Base-by-base conservation (phyloP, 2,797 vertebrate genomes). In the Phalloptychus januarius region DNA sequence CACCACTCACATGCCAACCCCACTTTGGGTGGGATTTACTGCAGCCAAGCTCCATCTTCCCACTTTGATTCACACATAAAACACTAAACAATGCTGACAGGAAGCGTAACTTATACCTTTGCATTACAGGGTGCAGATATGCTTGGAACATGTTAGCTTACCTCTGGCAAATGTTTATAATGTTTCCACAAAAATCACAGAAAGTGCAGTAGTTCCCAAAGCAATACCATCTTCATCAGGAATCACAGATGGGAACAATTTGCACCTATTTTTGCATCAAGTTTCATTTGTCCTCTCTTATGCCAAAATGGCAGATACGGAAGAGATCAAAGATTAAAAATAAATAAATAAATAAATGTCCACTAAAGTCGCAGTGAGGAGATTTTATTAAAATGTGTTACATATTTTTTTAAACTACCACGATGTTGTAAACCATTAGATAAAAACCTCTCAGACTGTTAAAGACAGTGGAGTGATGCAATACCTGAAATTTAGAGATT, bases 41-140 rank as follows among this genome's bases (percentile, higher is more conserved):
- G 44, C n/a, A 78, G 33, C 36, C 40, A 28, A 71, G 46, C 63
- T 73, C 58, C 23, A 50, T 56, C 48, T 44, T 65, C 67, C 46
- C 58, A 52, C 61, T 52, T 63, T 61, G 74, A 67, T 81, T 81
- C 48, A 56, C 36, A 65, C 48, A 56, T 5, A 58, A 48, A 23
- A 45, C 11, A 45, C 46, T 58, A 40, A 12, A 31, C 58, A 54
- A 52, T 73, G 50, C 23, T 31, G 40, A 54, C 23, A 54, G 74
- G 63, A 75, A 75, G 79, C 44, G 12, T 23, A 78, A 79, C 52
- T 69, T 40, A 44, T 73, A 65, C 52, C 40, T 23, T 44, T 4
- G 44, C 67, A 42, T 15, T 48, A 28, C 15, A 70, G 3, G 12
- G 16, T n/a, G 23, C 40, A 70, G 25, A 44, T 70, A 44, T 8